Evolutionary conservation across 2,113 vertebrate species (phyloP).

Genomic region (Sigmodon hispidus): DNA sequence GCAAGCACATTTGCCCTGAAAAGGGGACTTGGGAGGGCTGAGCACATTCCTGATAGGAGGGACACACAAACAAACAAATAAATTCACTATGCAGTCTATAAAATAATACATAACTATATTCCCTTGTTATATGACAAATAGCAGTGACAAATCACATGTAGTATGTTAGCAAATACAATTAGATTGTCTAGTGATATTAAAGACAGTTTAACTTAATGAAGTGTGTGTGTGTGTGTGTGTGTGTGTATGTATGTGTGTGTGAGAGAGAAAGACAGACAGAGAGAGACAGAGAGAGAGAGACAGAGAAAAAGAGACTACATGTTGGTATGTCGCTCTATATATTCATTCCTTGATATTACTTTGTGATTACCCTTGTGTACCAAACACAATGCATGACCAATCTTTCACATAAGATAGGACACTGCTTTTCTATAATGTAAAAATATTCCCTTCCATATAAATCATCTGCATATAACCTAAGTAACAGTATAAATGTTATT

Average conservation of each 20-base stretch:
- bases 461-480: background rate
- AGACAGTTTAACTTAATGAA: too few relatives aligned
- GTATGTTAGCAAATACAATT: background rate
- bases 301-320: too few relatives aligned
- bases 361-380: too few relatives aligned
- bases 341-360: too few relatives aligned
- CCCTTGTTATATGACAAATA: background rate
- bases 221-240: background rate
- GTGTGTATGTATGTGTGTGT: background rate
- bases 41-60: background rate
- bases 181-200: background rate
- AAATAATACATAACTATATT: background rate
- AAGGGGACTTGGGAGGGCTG: accelerated
- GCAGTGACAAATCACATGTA: background rate
- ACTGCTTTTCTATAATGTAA: too few relatives aligned
- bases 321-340: too few relatives aligned
- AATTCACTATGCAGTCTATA: background rate
- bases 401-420: background rate
- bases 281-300: too few relatives aligned
- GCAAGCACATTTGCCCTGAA: background rate
- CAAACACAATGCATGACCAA: background rate
- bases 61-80: background rate
- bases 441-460: background rate
- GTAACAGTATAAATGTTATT: background rate
- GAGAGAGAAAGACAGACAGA: too few relatives aligned